Conservation (phyloP, 2,797 vertebrate species). For the Phrynocephalus guinanensis region DNA sequence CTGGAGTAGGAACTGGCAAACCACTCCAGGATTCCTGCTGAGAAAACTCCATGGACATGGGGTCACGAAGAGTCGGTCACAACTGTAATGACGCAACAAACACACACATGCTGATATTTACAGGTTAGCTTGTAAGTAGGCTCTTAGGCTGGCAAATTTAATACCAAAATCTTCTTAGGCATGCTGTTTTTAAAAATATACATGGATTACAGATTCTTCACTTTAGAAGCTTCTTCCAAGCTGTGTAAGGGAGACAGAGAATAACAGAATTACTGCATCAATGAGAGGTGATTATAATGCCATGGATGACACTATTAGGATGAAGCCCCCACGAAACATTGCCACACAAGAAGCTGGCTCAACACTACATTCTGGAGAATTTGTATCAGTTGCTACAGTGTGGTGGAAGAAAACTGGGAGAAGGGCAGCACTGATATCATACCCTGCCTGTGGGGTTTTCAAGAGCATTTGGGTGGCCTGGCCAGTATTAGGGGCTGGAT, state of each 20-base stretch:
- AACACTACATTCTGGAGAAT: neutral
- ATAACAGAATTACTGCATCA: neutral
- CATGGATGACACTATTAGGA: neutral
- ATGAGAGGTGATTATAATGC: neutral
- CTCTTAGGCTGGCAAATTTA: neutral
- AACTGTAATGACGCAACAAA: too few relatives aligned
- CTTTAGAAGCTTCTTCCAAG: neutral
- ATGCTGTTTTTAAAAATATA: too few relatives aligned
- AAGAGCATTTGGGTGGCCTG: neutral
- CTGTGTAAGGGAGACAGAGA: neutral
- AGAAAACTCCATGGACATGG: too few relatives aligned
- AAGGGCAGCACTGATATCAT: neutral
- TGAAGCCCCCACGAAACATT: neutral
- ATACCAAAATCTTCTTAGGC: neutral
- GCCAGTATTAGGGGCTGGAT: neutral
- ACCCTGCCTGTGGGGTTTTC: neutral
- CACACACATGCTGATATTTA: neutral
- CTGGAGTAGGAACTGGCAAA: too few relatives aligned
- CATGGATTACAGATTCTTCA: neutral
- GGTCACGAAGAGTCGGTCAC: too few relatives aligned
- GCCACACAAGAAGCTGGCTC: neutral
- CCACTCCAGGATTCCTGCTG: too few relatives aligned
- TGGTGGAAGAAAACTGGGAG: neutral
- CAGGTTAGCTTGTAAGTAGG: neutral
- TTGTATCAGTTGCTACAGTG: neutral